A percentile compares a stretch with the other conserved stretches of the same genome.
These are phyloP conservation scores for Novumbra hubbsi DNA, from an alignment of 2,797 vertebrate species.

Conservation along the genomic window DNA sequence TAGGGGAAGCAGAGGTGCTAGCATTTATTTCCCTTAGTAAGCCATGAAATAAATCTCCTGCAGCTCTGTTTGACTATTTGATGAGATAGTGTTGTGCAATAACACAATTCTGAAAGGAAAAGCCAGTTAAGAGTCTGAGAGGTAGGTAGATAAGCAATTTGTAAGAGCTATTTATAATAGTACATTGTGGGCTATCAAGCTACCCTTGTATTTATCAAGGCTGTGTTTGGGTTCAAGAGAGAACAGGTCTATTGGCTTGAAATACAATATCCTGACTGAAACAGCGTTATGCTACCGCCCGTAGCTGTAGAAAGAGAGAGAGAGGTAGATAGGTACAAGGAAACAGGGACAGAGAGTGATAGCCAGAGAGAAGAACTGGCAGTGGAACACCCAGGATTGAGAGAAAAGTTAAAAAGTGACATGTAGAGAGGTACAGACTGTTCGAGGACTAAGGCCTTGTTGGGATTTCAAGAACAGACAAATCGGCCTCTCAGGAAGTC, in stretches of 20 bases:
- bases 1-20: slow-evolving; percentile 30
- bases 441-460: no score
- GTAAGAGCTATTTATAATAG: slow-evolving; percentile 62
- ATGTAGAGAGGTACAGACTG: no score
- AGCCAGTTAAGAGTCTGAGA: slow-evolving; percentile 61
- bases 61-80: slow-evolving; percentile 63
- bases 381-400: not conserved
- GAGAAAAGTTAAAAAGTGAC: not conserved
- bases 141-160: slow-evolving; percentile 61
- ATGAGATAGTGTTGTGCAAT: slow-evolving; percentile 63
- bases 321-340: not conserved
- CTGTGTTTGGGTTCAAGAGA: no score
- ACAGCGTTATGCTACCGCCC: not conserved
- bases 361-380: no score
- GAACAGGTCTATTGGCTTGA: not conserved
- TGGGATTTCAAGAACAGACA: no score
- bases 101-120: slow-evolving; percentile 61
- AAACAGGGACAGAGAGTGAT: no score
- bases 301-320: not conserved
- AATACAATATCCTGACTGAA: slow-evolving; percentile 7
- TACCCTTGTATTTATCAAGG: not conserved
- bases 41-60: slow-evolving; percentile 58
- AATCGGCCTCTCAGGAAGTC: no score
- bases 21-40: slow-evolving; percentile 45
- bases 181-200: slow-evolving; percentile 56